These are phyloP conservation scores for Ondatra zibethicus DNA, from an alignment of 2,113 vertebrate genomes.

Conservation along the genomic window DNA sequence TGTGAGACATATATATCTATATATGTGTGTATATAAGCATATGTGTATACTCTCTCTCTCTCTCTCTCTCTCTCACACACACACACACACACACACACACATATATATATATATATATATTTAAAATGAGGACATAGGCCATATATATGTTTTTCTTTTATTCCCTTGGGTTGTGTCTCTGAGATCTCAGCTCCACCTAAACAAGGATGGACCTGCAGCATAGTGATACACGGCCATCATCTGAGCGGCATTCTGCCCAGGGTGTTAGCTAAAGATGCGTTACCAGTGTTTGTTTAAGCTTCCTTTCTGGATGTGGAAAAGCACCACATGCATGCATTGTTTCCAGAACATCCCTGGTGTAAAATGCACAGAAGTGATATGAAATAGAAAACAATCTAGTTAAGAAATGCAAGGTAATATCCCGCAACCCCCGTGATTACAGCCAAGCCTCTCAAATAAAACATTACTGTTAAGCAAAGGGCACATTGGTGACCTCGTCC, in stretches of 20 bases:
- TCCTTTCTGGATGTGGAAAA: not conserved
- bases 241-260: accelerated
- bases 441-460: too few species aligned
- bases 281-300: too few species aligned
- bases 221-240: accelerated
- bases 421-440: accelerated
- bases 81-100: too few species aligned
- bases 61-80: too few species aligned
- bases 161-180: accelerated
- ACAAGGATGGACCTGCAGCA: accelerated
- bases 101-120: too few species aligned
- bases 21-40: too few species aligned
- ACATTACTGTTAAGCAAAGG: not conserved
- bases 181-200: not conserved
- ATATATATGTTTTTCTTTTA: not conserved
- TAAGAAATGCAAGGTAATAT: accelerated
- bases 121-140: not conserved
- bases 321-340: not conserved
- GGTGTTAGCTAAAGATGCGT: too few species aligned
- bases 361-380: not conserved
- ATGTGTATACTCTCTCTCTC: too few species aligned
- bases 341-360: not conserved
- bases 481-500: not conserved
- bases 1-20: not conserved
- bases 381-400: too few species aligned